These are phyloP conservation scores for Stomatorhinus ivindoensis DNA, from an alignment of 2,113 vertebrate species.

Conservation along the genomic window DNA sequence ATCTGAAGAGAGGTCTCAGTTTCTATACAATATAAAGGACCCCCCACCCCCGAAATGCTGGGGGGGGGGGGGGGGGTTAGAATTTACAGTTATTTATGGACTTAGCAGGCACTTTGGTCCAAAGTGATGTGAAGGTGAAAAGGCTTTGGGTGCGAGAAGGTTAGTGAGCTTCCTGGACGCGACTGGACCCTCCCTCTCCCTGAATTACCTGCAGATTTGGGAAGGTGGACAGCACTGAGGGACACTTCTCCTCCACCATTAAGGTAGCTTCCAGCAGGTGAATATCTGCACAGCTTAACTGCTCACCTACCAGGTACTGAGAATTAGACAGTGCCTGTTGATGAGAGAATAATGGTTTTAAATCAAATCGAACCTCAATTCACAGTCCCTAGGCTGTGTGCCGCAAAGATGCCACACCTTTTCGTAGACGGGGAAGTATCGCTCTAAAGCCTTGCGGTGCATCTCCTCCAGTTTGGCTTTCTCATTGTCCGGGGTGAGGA, in stretches of 20 bases:
- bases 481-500: conserved; percentile 50
- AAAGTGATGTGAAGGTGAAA: neutral
- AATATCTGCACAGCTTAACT: conserved; percentile 74
- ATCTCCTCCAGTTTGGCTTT: conserved; percentile 55
- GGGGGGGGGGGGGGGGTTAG: neutral
- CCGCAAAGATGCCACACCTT: conserved; percentile 56
- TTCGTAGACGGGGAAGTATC: conserved; percentile 77
- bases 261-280: conserved; percentile 74
- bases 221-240: conserved; percentile 62
- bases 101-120: neutral
- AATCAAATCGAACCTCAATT: neutral
- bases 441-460: conserved; percentile 56
- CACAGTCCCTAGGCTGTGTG: neutral
- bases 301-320: conserved; percentile 72
- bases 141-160: neutral
- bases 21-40: neutral
- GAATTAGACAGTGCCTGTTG: conserved; percentile 62
- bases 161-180: neutral
- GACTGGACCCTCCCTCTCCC: too few species aligned
- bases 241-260: conserved; percentile 69
- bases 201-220: conserved; percentile 68
- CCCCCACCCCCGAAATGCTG: neutral
- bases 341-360: neutral
- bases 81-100: neutral
- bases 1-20: neutral